A percentile compares a stretch with the other conserved stretches of the same genome.
Conservation (phyloP, 2,113 vertebrate species). For the Gymnogyps californianus region DNA sequence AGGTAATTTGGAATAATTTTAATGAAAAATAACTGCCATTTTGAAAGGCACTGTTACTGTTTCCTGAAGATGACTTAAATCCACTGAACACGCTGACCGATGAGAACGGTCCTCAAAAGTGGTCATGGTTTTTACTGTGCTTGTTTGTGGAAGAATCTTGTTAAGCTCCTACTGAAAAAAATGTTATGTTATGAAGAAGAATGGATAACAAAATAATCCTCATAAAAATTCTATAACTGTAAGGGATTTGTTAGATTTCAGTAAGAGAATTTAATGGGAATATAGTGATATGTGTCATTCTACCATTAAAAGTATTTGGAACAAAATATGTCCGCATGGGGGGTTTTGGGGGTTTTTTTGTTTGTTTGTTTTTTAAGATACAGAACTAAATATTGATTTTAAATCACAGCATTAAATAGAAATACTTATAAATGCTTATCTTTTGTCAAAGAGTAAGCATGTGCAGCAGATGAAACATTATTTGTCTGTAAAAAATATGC, state of each 20-base stretch:
- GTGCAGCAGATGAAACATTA: background rate
- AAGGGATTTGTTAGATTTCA: background rate
- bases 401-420: background rate
- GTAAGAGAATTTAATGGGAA: background rate
- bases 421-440: background rate
- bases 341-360: no score
- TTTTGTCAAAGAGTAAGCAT: background rate
- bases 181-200: background rate
- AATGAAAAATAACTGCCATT: background rate
- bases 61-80: background rate
- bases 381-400: background rate
- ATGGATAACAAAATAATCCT: background rate
- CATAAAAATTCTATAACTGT: background rate
- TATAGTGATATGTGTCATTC: background rate
- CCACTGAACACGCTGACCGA: background rate
- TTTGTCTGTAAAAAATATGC: background rate
- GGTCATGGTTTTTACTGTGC: background rate
- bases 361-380: background rate
- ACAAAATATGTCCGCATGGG: background rate
- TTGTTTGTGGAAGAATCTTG: background rate
- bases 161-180: background rate
- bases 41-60: background rate
- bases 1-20: background rate
- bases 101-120: background rate
- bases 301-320: background rate